These are phyloP conservation scores for Venusia cambrica DNA, from an alignment of 2,888 invertebrate species.

Conservation along the genomic window DNA sequence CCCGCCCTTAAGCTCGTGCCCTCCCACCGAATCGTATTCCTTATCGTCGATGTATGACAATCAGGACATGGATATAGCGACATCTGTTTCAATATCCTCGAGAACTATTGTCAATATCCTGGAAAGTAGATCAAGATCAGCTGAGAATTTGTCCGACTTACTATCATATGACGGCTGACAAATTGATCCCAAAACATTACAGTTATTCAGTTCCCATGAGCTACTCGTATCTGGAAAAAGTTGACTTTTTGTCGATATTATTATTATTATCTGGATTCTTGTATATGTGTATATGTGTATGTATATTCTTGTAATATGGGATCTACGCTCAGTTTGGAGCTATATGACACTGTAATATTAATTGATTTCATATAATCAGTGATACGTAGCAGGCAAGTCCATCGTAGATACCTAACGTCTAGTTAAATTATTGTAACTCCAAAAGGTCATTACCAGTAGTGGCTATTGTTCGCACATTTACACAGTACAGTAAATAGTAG, in stretches of 20 bases:
- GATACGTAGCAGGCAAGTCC: constrained; percentile 10
- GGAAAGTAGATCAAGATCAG: constrained; percentile 18
- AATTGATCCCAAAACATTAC: too few relatives aligned
- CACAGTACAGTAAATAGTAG: too few relatives aligned
- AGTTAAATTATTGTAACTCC: constrained; percentile 16
- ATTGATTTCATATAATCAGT: too few relatives aligned
- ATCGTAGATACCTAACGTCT: constrained; percentile 16
- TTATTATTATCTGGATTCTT: too few relatives aligned
- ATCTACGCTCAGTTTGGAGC: too few relatives aligned
- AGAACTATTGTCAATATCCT: constrained; percentile 52
- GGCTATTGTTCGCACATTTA: constrained; percentile 26
- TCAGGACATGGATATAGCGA: constrained; percentile 51
- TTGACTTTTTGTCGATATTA: too few relatives aligned
- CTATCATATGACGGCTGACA: not conserved
- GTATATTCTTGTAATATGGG: too few relatives aligned
- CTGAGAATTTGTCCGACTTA: constrained; percentile 2
- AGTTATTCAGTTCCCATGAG: too few relatives aligned
- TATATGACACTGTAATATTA: too few relatives aligned
- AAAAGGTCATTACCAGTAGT: constrained; percentile 21
- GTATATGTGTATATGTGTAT: too few relatives aligned
- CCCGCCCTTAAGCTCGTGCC: constrained; percentile 69
- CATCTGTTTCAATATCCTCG: constrained; percentile 54
- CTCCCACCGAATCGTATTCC: constrained; percentile 62
- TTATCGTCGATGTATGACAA: constrained; percentile 34
- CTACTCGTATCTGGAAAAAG: too few relatives aligned